Evolutionary conservation across 2,888 invertebrate species (phyloP).

Genomic region (Watsonalla binaria): DNA sequence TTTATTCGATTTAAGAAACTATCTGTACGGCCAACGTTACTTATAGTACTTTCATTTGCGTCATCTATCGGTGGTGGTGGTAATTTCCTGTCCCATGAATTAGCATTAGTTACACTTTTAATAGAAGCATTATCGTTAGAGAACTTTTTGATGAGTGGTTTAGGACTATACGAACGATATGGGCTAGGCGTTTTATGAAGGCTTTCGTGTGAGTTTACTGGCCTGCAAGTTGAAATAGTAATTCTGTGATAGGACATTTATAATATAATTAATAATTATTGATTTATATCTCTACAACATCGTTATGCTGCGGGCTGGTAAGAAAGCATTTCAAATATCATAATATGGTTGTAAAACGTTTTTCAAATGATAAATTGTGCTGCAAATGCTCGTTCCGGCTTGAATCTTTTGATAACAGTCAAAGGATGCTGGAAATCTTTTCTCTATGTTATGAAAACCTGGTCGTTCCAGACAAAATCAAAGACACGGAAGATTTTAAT

Average conservation of each 20-base stretch:
- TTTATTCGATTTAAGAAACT: constrained; percentile 17
- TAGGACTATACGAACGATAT: constrained; percentile 23
- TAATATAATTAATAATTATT: too few relatives aligned
- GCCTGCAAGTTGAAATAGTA: constrained; percentile 35
- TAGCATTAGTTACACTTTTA: constrained; percentile 27
- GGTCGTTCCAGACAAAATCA: constrained; percentile 70
- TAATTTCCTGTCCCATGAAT: constrained; percentile 9
- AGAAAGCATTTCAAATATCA: background rate
- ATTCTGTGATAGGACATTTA: too few relatives aligned
- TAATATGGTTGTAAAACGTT: background rate
- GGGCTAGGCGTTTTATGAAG: constrained; percentile 22
- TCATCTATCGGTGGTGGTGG: constrained; percentile 21
- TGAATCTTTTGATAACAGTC: constrained; percentile 42
- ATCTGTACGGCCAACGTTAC: constrained; percentile 19
- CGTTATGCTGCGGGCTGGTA: too few relatives aligned
- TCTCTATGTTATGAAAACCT: constrained; percentile 43
- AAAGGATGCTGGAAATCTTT: constrained; percentile 46
- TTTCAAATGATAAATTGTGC: background rate
- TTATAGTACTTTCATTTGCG: background rate
- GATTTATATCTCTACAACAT: too few relatives aligned
- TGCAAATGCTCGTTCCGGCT: constrained; percentile 29
- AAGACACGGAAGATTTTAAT: constrained; percentile 76
- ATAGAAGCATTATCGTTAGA: constrained; percentile 6
- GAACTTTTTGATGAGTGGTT: constrained; percentile 10
- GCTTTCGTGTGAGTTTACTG: constrained; percentile 8